phyloP scores from a whole-genome alignment of 2,113 vertebrate species.

The Syngnathoides biaculeatus region DNA sequence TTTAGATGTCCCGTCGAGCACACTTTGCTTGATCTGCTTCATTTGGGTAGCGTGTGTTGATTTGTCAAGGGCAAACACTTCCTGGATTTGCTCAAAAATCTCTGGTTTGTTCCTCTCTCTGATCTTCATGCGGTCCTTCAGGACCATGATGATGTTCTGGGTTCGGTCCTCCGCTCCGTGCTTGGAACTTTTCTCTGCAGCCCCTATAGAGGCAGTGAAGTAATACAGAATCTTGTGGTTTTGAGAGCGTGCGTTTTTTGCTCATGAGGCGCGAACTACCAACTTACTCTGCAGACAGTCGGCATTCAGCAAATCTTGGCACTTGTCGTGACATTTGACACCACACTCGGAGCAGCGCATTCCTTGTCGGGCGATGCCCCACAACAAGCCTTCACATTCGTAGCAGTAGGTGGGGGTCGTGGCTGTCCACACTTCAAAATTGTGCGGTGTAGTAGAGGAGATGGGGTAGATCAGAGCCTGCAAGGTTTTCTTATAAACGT shows the following conservation, averaged over 20 bases:
- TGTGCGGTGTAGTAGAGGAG: constrained; percentile 96
- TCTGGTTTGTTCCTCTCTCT: constrained; percentile 96
- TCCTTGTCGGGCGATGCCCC: constrained; percentile 97
- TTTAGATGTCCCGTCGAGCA: constrained; percentile 94
- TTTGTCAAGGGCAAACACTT: constrained; percentile 88
- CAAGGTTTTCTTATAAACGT: constrained; percentile 98
- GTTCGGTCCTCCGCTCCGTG: constrained; percentile 95
- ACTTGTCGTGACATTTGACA: constrained; percentile 97
- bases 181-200: constrained; percentile 96
- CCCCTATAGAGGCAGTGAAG: constrained; percentile 71
- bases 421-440: constrained; percentile 99
- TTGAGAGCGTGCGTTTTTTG: constrained; percentile 4
- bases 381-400: constrained; percentile 96
- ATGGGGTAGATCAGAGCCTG: constrained; percentile 99
- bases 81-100: constrained; percentile 96
- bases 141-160: constrained; percentile 98
- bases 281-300: constrained; percentile 95
- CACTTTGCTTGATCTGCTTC: constrained; percentile 97
- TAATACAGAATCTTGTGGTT: background rate
- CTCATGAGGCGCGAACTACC: background rate
- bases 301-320: constrained; percentile 95
- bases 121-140: constrained; percentile 99
- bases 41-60: constrained; percentile 84
- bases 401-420: constrained; percentile 99
- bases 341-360: constrained; percentile 97